Conservation (phyloP, 2,797 vertebrate species). For the Scolopax bukidnonensis region DNA sequence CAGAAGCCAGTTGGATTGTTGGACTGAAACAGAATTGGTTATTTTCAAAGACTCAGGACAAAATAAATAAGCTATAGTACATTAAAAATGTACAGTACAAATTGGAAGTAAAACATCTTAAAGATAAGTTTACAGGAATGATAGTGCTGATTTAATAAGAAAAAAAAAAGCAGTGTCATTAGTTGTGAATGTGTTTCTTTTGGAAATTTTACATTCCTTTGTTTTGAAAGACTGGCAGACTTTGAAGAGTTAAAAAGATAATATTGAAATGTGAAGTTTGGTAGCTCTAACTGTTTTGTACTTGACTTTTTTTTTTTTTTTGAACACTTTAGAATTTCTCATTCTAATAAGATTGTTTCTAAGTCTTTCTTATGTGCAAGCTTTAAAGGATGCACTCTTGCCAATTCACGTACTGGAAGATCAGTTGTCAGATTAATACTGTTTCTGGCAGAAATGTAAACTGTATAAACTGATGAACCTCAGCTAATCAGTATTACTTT, state of each 20-base stretch:
- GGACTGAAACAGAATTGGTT: conserved; percentile 78
- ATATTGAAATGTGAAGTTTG: conserved; percentile 89
- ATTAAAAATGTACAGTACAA: conserved; percentile 72
- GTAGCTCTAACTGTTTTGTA: conserved; percentile 86
- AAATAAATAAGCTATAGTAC: conserved; percentile 83
- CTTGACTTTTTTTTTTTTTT: conserved; percentile 78
- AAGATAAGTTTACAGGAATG: conserved; percentile 78
- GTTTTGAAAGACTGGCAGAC: conserved; percentile 81
- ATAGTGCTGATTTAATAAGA: conserved; percentile 64
- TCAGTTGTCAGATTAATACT: conserved; percentile 74
- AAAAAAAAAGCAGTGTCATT: conserved; percentile 62
- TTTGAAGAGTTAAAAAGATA: conserved; percentile 90
- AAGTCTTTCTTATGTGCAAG: conserved; percentile 81
- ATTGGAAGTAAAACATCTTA: conserved; percentile 78
- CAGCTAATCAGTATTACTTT: conserved; percentile 90
- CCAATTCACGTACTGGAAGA: conserved; percentile 88
- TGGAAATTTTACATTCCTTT: conserved; percentile 85
- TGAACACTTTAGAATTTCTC: conserved; percentile 75
- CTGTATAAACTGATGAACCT: conserved; percentile 84
- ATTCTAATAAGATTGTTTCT: conserved; percentile 78
- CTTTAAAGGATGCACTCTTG: conserved; percentile 88
- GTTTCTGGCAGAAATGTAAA: conserved; percentile 81
- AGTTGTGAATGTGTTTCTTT: conserved; percentile 80
- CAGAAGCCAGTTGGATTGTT: conserved; percentile 79
- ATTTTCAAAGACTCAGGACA: conserved; percentile 84